Percentiles rank a stretch among this genome's conserved stretches.
These are phyloP conservation scores for Tetanocera ferruginea DNA, from an alignment of 2,888 invertebrate genomes.

Conservation along the genomic window DNA sequence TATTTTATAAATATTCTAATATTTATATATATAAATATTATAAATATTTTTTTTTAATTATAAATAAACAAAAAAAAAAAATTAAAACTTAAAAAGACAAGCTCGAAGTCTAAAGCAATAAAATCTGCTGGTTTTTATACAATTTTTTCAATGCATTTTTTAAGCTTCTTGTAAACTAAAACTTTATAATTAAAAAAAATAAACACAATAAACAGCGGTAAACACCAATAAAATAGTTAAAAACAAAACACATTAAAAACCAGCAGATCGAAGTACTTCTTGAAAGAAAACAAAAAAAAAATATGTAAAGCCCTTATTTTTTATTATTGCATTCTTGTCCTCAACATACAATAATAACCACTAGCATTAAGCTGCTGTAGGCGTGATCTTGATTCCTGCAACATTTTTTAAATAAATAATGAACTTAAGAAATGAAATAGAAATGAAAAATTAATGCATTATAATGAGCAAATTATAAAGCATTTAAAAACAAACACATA, in stretches of 20 bases:
- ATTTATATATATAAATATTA: too few species aligned
- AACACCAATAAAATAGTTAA: slow-evolving; percentile 15
- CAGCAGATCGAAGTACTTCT: neutral
- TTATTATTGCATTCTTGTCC: neutral
- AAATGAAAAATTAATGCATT: neutral
- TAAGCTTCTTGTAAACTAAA: slow-evolving; percentile 1
- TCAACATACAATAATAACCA: neutral
- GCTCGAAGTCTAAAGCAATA: slow-evolving; percentile 5
- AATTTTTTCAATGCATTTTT: neutral
- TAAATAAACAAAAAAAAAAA: neutral
- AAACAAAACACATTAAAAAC: neutral
- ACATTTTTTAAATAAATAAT: neutral
- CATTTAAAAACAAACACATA: neutral
- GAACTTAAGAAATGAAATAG: neutral
- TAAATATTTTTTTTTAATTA: neutral
- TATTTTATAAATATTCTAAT: too few species aligned
- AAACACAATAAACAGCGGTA: neutral
- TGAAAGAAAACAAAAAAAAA: neutral
- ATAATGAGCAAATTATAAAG: neutral
- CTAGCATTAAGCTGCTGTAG: neutral
- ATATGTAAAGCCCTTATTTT: slow-evolving; percentile 1
- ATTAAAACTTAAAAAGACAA: neutral
- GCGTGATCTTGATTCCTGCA: slow-evolving; percentile 12
- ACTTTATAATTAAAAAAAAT: neutral
- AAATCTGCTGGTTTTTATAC: neutral